Evolutionary conservation across 2,888 invertebrate species (phyloP).

Genomic region (Megamerina dolium): DNA sequence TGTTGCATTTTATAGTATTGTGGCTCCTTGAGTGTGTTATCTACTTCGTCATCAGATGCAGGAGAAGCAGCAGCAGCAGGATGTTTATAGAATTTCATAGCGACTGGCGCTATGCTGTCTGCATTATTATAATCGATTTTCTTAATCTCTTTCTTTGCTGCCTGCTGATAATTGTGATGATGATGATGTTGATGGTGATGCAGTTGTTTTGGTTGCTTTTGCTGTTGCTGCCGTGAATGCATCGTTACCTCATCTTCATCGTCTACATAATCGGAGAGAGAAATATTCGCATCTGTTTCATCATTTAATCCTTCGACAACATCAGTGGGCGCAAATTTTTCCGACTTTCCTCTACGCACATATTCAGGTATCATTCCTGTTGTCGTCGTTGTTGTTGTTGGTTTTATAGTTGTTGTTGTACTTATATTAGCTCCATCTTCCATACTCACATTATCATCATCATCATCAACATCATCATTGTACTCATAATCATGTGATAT

Average conservation of each 20-base stretch:
- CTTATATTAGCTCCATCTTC: constrained; percentile 6
- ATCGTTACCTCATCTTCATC: constrained; percentile 27
- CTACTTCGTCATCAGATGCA: constrained; percentile 2
- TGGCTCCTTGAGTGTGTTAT: constrained; percentile 13
- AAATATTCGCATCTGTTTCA: constrained; percentile 13
- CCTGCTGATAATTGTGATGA: constrained; percentile 1
- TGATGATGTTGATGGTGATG: not conserved
- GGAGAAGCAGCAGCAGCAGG: constrained; percentile 12
- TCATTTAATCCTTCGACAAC: constrained; percentile 12
- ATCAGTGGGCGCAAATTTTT: constrained; percentile 20
- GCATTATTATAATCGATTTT: constrained; percentile 8
- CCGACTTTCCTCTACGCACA: constrained; percentile 34
- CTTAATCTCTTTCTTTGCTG: not conserved
- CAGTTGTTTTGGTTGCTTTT: not conserved
- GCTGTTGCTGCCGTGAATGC: not conserved
- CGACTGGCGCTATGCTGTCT: constrained; percentile 18
- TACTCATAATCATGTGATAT: constrained; percentile 9
- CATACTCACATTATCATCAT: constrained; percentile 20
- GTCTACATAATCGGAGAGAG: constrained; percentile 27
- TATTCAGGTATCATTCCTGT: constrained; percentile 41
- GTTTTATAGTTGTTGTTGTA: constrained; percentile 6
- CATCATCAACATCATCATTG: constrained; percentile 18
- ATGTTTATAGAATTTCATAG: constrained; percentile 24
- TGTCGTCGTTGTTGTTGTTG: constrained; percentile 24
- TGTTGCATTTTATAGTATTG: constrained; percentile 10